Evolutionary conservation across 2,888 invertebrate genomes (phyloP), one percentile per base, ranked within the genome.

Genomic region (Atherix ibis): DNA sequence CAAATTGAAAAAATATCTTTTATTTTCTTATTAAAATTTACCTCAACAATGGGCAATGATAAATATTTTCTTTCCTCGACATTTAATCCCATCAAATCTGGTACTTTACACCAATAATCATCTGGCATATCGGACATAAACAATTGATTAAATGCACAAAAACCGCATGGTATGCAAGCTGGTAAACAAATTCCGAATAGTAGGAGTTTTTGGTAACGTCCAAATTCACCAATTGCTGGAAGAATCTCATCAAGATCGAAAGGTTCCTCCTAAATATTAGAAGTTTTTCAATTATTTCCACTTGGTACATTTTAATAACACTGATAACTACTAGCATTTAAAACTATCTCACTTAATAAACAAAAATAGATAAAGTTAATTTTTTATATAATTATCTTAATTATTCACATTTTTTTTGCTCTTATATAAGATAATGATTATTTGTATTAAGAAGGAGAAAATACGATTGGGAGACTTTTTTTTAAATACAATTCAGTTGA

Each of bases 61-160:
- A 83, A 56, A 35, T 59, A 54, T 58, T 70, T 73, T 36, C 76
- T 64, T 49, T 71, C 64, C 34, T 70, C 64, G 42, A 61, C 52
- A 4, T 71, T 66, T 31, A 77, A 54, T 44, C 56, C 49, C 33
- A 64, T 54, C 37, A 87, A 60, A 44, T 75, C 73, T 1, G 82
- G 79, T 16, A 83, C 70, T 40, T 59, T 66, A 53, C 89, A 91
- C 84, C 88, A 88, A 62, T 88, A 80, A 27, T 78, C 74, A 24
- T 78, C 73, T 0, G 89, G 89, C 22, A 76, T 73, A 48, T 85
- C 80, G n/a, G 87, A 74, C 82, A 91, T 87, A 62, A 92, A 91
- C 24, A 91, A 68, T 62, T 89, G 89, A 63, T 87, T 89, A 61
- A 91, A 88, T 4, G 88, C 88, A 58, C 85, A 82, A 61, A 87